A percentile compares a stretch with the other conserved stretches of the same genome.
These are phyloP conservation scores for Diadegma fenestrale DNA, from an alignment of 2,888 invertebrate genomes.

Conservation along the genomic window DNA sequence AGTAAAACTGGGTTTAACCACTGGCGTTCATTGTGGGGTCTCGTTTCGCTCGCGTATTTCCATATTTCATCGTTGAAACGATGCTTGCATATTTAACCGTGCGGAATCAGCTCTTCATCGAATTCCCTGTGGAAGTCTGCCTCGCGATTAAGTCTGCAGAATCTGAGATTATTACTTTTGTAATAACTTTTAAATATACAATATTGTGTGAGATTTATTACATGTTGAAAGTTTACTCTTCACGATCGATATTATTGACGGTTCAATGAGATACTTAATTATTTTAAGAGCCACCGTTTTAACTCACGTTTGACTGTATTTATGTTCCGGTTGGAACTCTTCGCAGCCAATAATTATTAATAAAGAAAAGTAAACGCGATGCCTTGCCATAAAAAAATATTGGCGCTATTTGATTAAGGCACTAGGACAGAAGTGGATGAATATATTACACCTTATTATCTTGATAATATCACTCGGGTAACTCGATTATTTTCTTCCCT, in stretches of 20 bases:
- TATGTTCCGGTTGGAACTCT: neutral
- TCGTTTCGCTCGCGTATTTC: slow-evolving; percentile 77
- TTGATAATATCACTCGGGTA: slow-evolving; percentile 24
- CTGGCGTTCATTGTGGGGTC: slow-evolving; percentile 82
- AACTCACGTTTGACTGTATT: neutral
- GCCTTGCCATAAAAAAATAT: slow-evolving; percentile 26
- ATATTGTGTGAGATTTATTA: neutral
- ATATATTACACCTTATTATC: slow-evolving; percentile 18
- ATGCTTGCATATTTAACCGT: slow-evolving; percentile 72
- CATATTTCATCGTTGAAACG: slow-evolving; percentile 81
- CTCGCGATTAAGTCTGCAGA: slow-evolving; percentile 65
- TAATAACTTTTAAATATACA: neutral
- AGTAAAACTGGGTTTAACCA: slow-evolving; percentile 78
- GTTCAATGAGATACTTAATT: neutral
- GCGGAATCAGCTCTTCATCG: slow-evolving; percentile 35
- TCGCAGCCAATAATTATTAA: neutral
- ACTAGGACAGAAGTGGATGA: slow-evolving; percentile 3
- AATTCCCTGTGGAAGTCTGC: slow-evolving; percentile 73
- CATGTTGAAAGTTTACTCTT: neutral
- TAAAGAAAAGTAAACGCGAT: neutral
- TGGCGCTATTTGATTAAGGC: neutral
- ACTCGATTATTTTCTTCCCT: slow-evolving; percentile 52
- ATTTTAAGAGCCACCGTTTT: neutral
- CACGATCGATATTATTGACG: neutral
- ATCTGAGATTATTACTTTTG: neutral